phyloP scores from a whole-genome alignment of 2,113 vertebrate genomes.

The Charadrius vociferus region DNA sequence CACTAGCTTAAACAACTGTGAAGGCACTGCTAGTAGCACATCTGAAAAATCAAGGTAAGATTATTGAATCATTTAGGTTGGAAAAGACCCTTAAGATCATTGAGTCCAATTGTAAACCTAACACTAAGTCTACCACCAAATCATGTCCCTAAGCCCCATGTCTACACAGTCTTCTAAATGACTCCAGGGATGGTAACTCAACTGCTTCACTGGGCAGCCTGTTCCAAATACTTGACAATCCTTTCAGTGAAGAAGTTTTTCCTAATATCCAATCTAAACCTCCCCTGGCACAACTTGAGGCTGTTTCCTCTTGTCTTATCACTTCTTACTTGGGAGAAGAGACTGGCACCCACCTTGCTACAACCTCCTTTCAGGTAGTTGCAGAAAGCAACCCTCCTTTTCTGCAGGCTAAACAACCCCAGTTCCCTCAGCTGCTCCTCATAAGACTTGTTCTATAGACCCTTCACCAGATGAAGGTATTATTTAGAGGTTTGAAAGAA shows the following conservation, averaged over 20 bases:
- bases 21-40: slow-evolving; percentile 85
- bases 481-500: background rate
- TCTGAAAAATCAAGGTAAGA: slow-evolving; percentile 86
- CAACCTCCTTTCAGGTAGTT: background rate
- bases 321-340: background rate
- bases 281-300: background rate
- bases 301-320: background rate
- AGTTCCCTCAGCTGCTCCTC: background rate
- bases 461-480: background rate
- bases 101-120: background rate
- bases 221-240: background rate
- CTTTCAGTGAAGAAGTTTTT: background rate
- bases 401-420: background rate
- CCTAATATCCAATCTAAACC: background rate
- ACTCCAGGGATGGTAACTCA: background rate
- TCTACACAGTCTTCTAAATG: background rate
- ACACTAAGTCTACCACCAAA: background rate
- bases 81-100: background rate
- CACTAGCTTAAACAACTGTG: slow-evolving; percentile 90
- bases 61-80: background rate
- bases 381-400: background rate
- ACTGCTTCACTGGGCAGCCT: background rate
- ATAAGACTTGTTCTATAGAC: background rate
- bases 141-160: background rate
- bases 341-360: background rate